These are phyloP conservation scores for Pogona vitticeps DNA, from an alignment of 2,113 vertebrate genomes.

Conservation along the genomic window DNA sequence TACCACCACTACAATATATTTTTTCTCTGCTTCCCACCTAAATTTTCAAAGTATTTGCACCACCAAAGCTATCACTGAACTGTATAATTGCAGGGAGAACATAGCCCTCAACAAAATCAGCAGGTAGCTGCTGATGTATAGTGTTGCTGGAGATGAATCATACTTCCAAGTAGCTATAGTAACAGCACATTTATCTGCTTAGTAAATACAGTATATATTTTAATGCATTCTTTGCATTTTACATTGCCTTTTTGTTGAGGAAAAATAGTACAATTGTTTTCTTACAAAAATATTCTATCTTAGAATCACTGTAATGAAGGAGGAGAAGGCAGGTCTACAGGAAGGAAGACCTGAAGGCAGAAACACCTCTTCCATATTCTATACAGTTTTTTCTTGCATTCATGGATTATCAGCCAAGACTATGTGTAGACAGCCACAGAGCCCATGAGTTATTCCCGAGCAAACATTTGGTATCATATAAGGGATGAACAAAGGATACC, in stretches of 20 bases:
- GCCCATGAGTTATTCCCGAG: no score
- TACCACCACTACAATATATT: not conserved
- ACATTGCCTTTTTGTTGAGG: slow-evolving; percentile 31
- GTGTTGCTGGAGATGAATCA: slow-evolving; percentile 43
- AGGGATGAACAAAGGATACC: not conserved
- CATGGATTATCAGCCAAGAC: not conserved
- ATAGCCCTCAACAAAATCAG: slow-evolving; percentile 45
- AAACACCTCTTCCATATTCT: not conserved
- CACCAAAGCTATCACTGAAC: not conserved
- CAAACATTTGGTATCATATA: not conserved
- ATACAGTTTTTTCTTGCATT: not conserved
- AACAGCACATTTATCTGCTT: slow-evolving; percentile 41
- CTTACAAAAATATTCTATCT: not conserved
- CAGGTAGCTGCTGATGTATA: slow-evolving; percentile 58
- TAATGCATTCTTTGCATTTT: slow-evolving; percentile 51
- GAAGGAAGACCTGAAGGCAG: not conserved
- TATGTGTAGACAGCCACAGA: not conserved
- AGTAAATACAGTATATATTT: slow-evolving; percentile 40
- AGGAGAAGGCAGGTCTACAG: not conserved
- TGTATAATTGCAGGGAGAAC: not conserved
- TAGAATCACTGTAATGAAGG: not conserved
- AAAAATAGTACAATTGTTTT: slow-evolving; percentile 22
- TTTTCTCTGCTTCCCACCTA: not conserved
- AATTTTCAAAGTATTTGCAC: slow-evolving; percentile 20
- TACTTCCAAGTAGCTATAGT: slow-evolving; percentile 40